Conservation (phyloP, 1,140 invertebrate species). For the Neodiprion lecontei region DNA sequence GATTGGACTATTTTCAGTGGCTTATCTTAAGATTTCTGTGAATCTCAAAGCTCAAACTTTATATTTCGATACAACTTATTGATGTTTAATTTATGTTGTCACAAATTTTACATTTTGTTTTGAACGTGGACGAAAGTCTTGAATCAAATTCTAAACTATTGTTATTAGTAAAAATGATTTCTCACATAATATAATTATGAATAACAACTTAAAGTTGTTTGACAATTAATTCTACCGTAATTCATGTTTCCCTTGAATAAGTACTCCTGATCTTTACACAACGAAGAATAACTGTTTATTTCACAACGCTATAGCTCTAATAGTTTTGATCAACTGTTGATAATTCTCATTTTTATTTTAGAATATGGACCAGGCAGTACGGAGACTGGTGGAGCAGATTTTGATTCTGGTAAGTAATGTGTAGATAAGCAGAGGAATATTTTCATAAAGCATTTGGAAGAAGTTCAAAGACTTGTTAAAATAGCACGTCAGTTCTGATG, state of each 20-base stretch:
- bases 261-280: background rate
- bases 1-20: no score
- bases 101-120: background rate
- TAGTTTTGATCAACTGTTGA: background rate
- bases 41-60: no score
- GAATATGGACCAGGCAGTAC: constrained; percentile 59
- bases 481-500: no score
- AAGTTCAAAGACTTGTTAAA: no score
- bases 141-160: no score
- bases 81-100: background rate
- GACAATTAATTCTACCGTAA: no score
- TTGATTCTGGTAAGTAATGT: constrained; percentile 57
- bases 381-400: constrained; percentile 59
- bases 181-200: no score
- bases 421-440: background rate
- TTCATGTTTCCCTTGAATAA: background rate
- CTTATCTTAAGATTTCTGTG: no score
- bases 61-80: background rate
- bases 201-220: no score
- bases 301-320: background rate
- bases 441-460: constrained; percentile 5
- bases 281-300: background rate
- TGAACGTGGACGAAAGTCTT: background rate
- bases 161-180: no score
- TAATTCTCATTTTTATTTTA: constrained; percentile 35